Base-by-base conservation (phyloP, 2,113 vertebrate species). In the Hypanus sabinus region DNA sequence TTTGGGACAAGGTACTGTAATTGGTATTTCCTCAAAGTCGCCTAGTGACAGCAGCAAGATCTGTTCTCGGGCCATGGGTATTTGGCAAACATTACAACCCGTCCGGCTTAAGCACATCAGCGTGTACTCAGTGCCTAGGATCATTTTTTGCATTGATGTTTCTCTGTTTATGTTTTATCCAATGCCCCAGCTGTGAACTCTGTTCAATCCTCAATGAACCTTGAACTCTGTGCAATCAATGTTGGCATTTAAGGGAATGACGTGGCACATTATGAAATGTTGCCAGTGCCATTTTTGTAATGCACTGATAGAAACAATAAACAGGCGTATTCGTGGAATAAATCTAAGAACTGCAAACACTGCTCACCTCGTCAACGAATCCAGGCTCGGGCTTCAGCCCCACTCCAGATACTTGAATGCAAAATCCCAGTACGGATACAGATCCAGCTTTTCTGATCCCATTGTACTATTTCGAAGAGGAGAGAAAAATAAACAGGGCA, bases 101-200 rank as follows among this genome's bases (percentile, higher is more conserved):
- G 68, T 12, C 38, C 71, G 4, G 2, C 20, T 38, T 55, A 14
- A 22, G 3, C 68, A 73, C 3, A 24, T 5, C 65, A 22, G 65
- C 22, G 9, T 90, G 85, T n/a, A 83, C 38, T 55, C 81, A 12
- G 46, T 65, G 85, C 30, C n/a, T 1, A 30, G n/a, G 24, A 65
- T 5, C 85, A 14, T 6, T 33, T 68, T 14, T 7, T n/a, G 75
- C 75, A n/a, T 30, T 27, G 71, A 18, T 24, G 22, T 75, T 70
- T 24, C 18, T 36, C 46, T 73, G 68, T 93, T 71, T 73, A 70
- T 30, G 60, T 93, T 30, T 93, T 68, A 73, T 73, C 36, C 36
- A 55, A 38, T 93, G 85, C 60, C 91, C 91, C 46, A 14, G 91
- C 91, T 46, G 70, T 93, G 91, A 93, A 93, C 91, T 46, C 91